Conservation (phyloP, 1,140 invertebrate genomes). For the Calephelis nemesis region DNA sequence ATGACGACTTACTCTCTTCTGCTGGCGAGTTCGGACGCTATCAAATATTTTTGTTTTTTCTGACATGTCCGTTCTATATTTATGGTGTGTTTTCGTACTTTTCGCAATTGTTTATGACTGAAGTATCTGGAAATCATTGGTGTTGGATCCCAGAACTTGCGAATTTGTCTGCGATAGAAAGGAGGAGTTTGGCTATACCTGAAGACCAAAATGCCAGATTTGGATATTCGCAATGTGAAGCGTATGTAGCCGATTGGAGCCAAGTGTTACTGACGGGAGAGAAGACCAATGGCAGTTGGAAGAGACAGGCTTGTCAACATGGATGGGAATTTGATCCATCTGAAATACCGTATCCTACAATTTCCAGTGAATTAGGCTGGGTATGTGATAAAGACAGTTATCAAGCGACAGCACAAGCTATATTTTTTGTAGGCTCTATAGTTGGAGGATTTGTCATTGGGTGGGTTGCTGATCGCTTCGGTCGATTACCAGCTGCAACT, state of each 20-base stretch:
- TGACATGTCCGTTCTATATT: conserved; percentile 71
- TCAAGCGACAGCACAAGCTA: conserved; percentile 82
- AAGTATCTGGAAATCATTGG: conserved; percentile 81
- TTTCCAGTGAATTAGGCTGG: conserved; percentile 79
- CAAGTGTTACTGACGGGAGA: conserved; percentile 42
- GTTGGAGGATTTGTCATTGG: conserved; percentile 85
- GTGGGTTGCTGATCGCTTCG: conserved; percentile 83
- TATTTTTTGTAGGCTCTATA: conserved; percentile 85
- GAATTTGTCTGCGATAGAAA: conserved; percentile 61
- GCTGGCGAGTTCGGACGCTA: conserved; percentile 84
- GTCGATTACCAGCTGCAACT: conserved; percentile 83
- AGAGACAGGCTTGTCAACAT: conserved; percentile 70
- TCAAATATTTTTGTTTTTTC: conserved; percentile 82
- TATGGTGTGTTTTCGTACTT: conserved; percentile 84
- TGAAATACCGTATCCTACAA: conserved; percentile 69
- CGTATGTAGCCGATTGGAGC: conserved; percentile 58
- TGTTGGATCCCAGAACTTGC: conserved; percentile 80
- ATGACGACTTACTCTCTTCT: conserved; percentile 81
- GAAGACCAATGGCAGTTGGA: conserved; percentile 45
- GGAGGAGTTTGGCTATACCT: conserved; percentile 53
- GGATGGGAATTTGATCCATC: conserved; percentile 82
- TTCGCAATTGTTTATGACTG: conserved; percentile 84
- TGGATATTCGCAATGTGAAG: conserved; percentile 58
- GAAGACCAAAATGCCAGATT: conserved; percentile 40
- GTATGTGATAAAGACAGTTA: conserved; percentile 83